phyloP scores from a whole-genome alignment of 2,797 vertebrate species.

The Pipistrellus pipistrellus region DNA sequence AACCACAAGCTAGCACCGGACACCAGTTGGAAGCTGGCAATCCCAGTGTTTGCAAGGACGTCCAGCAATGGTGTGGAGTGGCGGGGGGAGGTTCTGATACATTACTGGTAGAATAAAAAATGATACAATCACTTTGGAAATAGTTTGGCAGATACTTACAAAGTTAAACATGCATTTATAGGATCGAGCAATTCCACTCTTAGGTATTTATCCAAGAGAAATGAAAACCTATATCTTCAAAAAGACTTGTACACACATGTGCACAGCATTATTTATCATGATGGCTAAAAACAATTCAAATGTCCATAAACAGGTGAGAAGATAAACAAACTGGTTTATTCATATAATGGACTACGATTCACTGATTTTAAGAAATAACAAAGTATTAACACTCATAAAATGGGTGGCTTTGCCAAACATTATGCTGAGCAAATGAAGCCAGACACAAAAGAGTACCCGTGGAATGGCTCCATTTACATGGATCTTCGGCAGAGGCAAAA shows the following conservation, averaged over 20 bases:
- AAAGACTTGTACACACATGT: not conserved
- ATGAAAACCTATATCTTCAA: constrained; percentile 40
- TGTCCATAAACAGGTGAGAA: not conserved
- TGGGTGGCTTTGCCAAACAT: not conserved
- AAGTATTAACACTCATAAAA: not conserved
- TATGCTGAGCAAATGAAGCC: not conserved
- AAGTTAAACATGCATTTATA: constrained; percentile 34
- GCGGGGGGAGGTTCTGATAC: not conserved
- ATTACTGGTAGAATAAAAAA: not conserved
- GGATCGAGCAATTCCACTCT: constrained; percentile 18
- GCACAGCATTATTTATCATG: constrained; percentile 10
- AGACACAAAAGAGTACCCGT: not conserved
- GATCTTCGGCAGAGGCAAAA: constrained; percentile 19
- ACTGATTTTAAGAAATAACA: not conserved
- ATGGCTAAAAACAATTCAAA: constrained; percentile 44
- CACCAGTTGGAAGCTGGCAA: not conserved
- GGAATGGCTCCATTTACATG: not conserved
- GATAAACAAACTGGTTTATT: constrained; percentile 38
- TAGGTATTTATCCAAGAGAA: constrained; percentile 19
- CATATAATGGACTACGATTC: not conserved
- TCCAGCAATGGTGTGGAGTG: not conserved
- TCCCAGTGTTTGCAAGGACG: not conserved
- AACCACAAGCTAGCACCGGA: not conserved
- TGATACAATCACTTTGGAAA: not conserved
- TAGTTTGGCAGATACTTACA: constrained; percentile 25